Evolutionary conservation across 2,113 vertebrate genomes (phyloP).

Genomic region (Hyaena hyaena): DNA sequence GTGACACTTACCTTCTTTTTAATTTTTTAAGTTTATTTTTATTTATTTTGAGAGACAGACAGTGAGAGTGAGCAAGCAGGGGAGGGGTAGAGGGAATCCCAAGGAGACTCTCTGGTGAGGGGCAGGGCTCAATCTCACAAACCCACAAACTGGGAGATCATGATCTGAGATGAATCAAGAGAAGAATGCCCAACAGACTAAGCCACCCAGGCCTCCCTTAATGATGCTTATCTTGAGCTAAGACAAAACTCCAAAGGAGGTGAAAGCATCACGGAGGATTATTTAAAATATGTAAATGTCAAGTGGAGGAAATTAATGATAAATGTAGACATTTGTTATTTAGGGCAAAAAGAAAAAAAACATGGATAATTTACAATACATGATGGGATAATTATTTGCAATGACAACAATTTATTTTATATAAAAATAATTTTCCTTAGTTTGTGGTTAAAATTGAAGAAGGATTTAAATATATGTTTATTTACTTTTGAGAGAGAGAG

Average conservation of each 20-base stretch:
- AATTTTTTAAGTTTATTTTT: no score
- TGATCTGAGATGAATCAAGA: no score
- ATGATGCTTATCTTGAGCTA: neutral
- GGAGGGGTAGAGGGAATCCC: no score
- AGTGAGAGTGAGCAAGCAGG: no score
- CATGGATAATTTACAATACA: neutral
- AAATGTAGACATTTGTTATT: neutral
- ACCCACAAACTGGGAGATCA: no score
- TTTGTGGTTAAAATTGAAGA: constrained; percentile 31
- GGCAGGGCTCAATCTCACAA: no score
- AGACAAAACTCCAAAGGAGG: neutral
- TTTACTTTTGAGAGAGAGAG: no score
- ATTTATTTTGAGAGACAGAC: no score
- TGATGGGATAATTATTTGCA: neutral
- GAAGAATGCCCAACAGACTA: no score
- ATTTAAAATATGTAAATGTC: neutral
- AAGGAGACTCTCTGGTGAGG: no score
- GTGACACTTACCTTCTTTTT: neutral
- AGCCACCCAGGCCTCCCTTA: neutral
- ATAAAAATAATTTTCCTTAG: constrained; percentile 16
- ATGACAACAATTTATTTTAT: neutral
- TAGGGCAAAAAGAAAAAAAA: constrained; percentile 48
- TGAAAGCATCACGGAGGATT: neutral
- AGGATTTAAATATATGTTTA: no score
- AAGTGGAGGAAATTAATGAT: constrained; percentile 15